Evolutionary conservation across 2,888 invertebrate species (phyloP), one percentile per base, ranked within the genome.

Genomic region (Kryphioiulus occultus): DNA sequence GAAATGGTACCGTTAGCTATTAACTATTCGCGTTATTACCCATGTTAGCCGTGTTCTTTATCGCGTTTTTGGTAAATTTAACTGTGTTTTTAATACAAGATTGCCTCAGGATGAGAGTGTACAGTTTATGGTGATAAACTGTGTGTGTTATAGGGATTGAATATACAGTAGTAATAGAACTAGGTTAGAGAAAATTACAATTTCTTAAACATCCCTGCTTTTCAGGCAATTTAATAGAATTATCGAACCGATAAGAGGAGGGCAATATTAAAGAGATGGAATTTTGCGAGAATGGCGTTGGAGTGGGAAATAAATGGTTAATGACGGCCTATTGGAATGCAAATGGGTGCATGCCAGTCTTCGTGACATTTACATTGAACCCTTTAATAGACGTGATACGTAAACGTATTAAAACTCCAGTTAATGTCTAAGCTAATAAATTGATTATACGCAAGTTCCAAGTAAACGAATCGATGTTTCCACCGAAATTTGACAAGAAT

Each of bases 301-400:
- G 78, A 15, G 30, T 9, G 15, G 0, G 26, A 30, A 78, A 78
- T 78, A 78, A 78, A 78, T 78, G 78, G 78, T 78, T 78, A 78
- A 78, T 78, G 22, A 78, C 15, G 22, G 78, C 78, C 78, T 78
- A 78, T 78, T 78, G 78, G 78, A 78, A 78, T 78, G 78, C 78
- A 78, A 78, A 78, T 78, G 26, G 26, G 78, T 15, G 78, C 78
- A 68, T 68, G 4, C 68, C 68, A 68, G 26, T 9, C 68, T 68
- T 22, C 68, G 78, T 78, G 78, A 26, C 78, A 78, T 78, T 78
- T 30, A 15, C 78, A 26, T 78, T 26, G 30, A 78, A 68, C 68
- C 19, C 68, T 68, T 22, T 68, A 17, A 68, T 68, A 26, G 5
- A 78, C 53, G 7, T 53, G n/a, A n/a, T 19, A 53, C 9, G 22